phyloP scores from a whole-genome alignment of 2,113 vertebrate species.

The Haemorhous mexicanus region DNA sequence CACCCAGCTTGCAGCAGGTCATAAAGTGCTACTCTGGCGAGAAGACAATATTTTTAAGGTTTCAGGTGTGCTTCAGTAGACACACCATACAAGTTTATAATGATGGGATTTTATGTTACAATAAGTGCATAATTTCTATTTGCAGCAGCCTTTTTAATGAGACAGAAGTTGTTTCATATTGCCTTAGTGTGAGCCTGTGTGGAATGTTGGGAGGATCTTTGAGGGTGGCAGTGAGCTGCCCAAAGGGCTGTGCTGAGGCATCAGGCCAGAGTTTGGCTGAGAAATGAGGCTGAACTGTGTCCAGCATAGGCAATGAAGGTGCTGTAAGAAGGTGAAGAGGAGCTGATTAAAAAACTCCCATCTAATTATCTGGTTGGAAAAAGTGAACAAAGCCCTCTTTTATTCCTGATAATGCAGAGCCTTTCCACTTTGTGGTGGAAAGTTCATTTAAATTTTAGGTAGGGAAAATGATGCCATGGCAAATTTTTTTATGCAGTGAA shows the following conservation, averaged over 20 bases:
- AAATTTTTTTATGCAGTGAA: background rate
- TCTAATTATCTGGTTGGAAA: background rate
- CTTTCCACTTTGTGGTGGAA: background rate
- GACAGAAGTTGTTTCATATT: background rate
- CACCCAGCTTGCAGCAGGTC: background rate
- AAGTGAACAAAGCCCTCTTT: background rate
- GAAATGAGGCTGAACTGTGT: background rate
- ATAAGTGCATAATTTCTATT: background rate
- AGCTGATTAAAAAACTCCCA: accelerated
- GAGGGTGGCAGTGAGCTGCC: background rate
- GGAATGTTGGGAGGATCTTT: background rate
- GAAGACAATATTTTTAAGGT: background rate
- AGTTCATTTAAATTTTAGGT: background rate
- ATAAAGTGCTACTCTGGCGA: background rate
- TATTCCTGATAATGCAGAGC: background rate
- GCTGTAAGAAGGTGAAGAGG: background rate
- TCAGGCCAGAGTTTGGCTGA: background rate
- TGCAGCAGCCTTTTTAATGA: background rate
- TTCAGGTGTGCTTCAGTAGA: background rate
- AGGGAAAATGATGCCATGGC: background rate
- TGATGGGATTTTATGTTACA: background rate
- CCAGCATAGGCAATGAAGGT: background rate
- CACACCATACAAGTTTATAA: background rate
- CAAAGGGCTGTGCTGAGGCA: background rate
- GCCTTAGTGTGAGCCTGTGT: background rate